Base-by-base conservation (phyloP, 2,797 vertebrate genomes). In the Molossus alvarezi region DNA sequence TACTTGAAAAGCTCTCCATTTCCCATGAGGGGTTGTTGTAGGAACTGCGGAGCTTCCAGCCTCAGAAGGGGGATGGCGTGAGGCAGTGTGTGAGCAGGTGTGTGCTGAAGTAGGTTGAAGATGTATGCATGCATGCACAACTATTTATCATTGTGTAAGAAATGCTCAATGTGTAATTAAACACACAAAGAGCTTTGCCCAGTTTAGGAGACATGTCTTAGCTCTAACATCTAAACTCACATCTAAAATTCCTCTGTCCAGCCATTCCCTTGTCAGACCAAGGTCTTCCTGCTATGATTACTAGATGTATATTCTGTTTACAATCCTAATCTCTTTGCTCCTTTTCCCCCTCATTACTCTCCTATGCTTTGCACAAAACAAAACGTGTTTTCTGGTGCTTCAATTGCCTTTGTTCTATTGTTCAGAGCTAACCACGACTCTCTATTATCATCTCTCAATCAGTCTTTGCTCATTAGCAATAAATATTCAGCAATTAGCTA, bases 1-100 rank as follows among this genome's bases (percentile, higher is more conserved):
- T 91, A 55, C 45, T 95, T 92, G 87, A 82, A 96, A 96, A 90
- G 5, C 64, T 82, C 29, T n/a, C 77, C 51, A 33, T 82, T 96
- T 86, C 83, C 58, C 65, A 84, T 6, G 62, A 86, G 20, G 3
- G 23, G 0, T 83, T 90, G 86, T 89, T 88, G 62, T 58, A 21
- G 29, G 18, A 92, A 73, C 4, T 18, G 15, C 62, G 67, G 20
- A 17, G 4, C 29, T 85, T 94, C 18, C 17, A 82, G 33, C 58
- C 45, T 45, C 27, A 86, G 71, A 92, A 51, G 8, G 29, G 77
- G 20, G 29, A 53, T 58, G 18, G 51, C 53, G 2, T 77, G 73
- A 75, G 48, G 29, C n/a, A 41, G 29, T 71, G 2, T 48, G 33
- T 37, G 48, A n/a, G 57, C 18, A 41, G 29, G 33, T 37, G 25